Evolutionary conservation across 2,797 vertebrate species (phyloP).

Genomic region (Intellagama lesueurii): DNA sequence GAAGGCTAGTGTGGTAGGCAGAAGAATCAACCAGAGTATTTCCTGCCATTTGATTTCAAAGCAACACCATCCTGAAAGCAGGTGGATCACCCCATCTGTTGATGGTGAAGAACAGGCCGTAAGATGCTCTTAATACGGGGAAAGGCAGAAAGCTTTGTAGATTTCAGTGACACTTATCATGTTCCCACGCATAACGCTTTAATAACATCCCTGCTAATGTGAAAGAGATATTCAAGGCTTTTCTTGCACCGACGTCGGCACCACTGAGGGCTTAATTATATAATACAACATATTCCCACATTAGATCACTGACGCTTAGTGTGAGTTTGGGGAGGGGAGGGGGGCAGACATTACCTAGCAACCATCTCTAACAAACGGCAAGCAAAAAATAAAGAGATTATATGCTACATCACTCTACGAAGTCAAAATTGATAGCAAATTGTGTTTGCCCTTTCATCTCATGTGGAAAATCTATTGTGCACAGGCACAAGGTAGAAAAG

Average conservation of each 20-base stretch:
- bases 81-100: not conserved
- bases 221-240: conserved; percentile 56
- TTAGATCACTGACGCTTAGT: conserved; percentile 65
- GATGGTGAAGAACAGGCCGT: not conserved
- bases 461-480: conserved; percentile 63
- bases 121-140: not conserved
- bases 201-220: conserved; percentile 53
- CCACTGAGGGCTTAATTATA: conserved; percentile 68
- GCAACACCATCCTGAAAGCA: not conserved
- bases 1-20: not conserved
- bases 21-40: not conserved
- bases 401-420: conserved; percentile 45
- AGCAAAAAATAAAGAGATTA: conserved; percentile 64
- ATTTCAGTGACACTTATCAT: not conserved
- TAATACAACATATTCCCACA: conserved; percentile 69
- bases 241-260: conserved; percentile 43
- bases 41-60: not conserved
- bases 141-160: not conserved
- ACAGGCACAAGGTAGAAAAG: conserved; percentile 44
- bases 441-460: conserved; percentile 64
- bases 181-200: not conserved
- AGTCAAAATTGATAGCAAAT: conserved; percentile 66
- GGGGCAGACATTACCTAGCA: conserved; percentile 74
- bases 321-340: too few species aligned
- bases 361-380: conserved; percentile 70